Evolutionary conservation across 2,113 vertebrate genomes (phyloP).

Genomic region (Hippoglossus stenolepis): DNA sequence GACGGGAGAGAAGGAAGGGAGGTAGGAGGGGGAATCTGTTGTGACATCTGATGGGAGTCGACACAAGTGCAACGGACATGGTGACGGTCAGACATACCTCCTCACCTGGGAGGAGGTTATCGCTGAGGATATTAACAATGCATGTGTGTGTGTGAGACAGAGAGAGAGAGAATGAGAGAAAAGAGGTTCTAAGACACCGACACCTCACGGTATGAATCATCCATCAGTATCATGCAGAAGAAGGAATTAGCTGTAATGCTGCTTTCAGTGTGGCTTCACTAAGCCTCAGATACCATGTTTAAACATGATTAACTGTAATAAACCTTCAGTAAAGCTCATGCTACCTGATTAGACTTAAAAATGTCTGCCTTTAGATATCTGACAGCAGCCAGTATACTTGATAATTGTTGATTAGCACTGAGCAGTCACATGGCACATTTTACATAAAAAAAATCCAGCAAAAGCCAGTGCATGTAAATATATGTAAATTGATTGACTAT

Average conservation of each 20-base stretch:
- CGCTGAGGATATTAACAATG: slow-evolving; percentile 8
- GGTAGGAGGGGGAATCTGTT: not conserved
- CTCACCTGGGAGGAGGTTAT: slow-evolving; percentile 52
- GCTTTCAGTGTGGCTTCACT: slow-evolving; percentile 42
- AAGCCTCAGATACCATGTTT: slow-evolving; percentile 57
- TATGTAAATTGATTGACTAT: slow-evolving; percentile 44
- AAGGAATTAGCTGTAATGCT: slow-evolving; percentile 53
- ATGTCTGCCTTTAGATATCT: slow-evolving; percentile 13
- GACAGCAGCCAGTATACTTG: slow-evolving; percentile 28
- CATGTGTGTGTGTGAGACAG: not conserved
- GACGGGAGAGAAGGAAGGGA: not conserved
- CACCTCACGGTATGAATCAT: slow-evolving; percentile 42
- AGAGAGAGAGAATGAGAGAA: not conserved
- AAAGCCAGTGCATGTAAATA: slow-evolving; percentile 41
- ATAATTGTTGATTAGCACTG: slow-evolving; percentile 24
- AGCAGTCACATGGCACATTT: slow-evolving; percentile 7
- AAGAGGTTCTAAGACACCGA: slow-evolving; percentile 24
- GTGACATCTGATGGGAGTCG: not conserved
- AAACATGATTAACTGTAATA: slow-evolving; percentile 59
- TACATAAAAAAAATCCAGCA: not conserved
- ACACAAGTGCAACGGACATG: not conserved
- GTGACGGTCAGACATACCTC: slow-evolving; percentile 37
- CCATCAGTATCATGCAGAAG: slow-evolving; percentile 42
- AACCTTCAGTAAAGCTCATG: slow-evolving; percentile 53
- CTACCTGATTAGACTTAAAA: slow-evolving; percentile 44